phyloP scores from a whole-genome alignment of 2,888 invertebrate species.

The Criorhina ranunculi region DNA sequence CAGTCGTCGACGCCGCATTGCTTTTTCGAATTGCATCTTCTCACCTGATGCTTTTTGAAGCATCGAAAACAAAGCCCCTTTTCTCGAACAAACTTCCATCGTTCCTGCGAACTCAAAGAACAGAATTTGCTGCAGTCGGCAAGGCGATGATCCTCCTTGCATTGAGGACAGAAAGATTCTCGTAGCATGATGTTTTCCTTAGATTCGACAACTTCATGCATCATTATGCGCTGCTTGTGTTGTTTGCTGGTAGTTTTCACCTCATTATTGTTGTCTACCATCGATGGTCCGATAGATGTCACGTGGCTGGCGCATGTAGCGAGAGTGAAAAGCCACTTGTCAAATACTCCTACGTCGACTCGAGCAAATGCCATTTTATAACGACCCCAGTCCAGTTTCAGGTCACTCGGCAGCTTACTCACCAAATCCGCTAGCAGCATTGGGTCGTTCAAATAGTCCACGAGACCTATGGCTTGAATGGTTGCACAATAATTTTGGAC shows the following conservation, averaged over 20 bases:
- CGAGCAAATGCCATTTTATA: slow-evolving; percentile 15
- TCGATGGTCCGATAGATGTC: too few relatives aligned
- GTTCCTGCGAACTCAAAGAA: not conserved
- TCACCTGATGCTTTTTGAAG: slow-evolving; percentile 44
- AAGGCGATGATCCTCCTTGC: slow-evolving; percentile 9
- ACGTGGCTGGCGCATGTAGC: too few relatives aligned
- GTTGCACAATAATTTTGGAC: slow-evolving; percentile 57
- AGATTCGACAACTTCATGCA: not conserved
- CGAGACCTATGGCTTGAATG: slow-evolving; percentile 40
- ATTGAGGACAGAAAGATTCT: slow-evolving; percentile 20
- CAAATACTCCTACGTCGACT: slow-evolving; percentile 2
- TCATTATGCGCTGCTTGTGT: not conserved
- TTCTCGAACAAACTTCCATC: slow-evolving; percentile 33
- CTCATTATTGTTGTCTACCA: too few relatives aligned
- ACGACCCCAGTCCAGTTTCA: slow-evolving; percentile 48
- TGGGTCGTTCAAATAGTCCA: slow-evolving; percentile 58
- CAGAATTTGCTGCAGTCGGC: slow-evolving; percentile 11
- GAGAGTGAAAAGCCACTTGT: not conserved
- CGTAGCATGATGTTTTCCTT: too few relatives aligned
- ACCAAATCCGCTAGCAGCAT: slow-evolving; percentile 50
- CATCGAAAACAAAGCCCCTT: slow-evolving; percentile 45
- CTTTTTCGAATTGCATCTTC: slow-evolving; percentile 14
- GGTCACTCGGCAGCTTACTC: slow-evolving; percentile 49
- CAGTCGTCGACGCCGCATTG: not conserved
- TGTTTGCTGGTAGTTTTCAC: too few relatives aligned